phyloP scores from a whole-genome alignment of 2,797 vertebrate species.

The Argentina silus region DNA sequence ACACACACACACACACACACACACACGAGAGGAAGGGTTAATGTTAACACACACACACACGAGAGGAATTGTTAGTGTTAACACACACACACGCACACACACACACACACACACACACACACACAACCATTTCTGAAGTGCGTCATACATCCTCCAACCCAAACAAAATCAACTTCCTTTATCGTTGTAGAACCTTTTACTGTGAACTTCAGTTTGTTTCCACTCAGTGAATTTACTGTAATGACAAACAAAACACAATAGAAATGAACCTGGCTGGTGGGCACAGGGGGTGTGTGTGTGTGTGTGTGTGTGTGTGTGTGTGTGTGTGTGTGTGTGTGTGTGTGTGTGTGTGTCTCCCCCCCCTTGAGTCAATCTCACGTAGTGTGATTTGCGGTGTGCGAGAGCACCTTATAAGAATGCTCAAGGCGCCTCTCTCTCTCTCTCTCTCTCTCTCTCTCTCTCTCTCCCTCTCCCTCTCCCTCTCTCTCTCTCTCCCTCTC shows the following conservation, averaged over 20 bases:
- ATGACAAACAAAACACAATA: background rate
- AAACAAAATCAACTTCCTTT: background rate
- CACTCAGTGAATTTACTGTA: background rate
- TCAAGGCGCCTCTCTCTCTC: background rate
- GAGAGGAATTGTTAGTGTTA: too few relatives aligned
- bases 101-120: too few relatives aligned
- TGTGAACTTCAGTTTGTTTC: background rate
- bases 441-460: background rate
- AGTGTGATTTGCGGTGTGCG: slow-evolving; percentile 11
- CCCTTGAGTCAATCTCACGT: background rate
- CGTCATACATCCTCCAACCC: background rate
- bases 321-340: too few relatives aligned
- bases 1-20: too few relatives aligned
- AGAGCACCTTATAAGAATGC: slow-evolving; percentile 23
- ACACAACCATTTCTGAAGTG: background rate
- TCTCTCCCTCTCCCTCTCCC: background rate
- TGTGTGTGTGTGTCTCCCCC: too few relatives aligned
- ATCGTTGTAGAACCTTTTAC: background rate
- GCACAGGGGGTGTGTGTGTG: too few relatives aligned
- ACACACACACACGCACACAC: too few relatives aligned
- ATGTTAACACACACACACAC: too few relatives aligned
- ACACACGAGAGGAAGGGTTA: too few relatives aligned
- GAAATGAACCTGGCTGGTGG: too few relatives aligned
- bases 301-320: too few relatives aligned
- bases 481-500: background rate